phyloP scores from a whole-genome alignment of 64 coral and sea anemone genomes.

The Pachyseris speciosa region DNA sequence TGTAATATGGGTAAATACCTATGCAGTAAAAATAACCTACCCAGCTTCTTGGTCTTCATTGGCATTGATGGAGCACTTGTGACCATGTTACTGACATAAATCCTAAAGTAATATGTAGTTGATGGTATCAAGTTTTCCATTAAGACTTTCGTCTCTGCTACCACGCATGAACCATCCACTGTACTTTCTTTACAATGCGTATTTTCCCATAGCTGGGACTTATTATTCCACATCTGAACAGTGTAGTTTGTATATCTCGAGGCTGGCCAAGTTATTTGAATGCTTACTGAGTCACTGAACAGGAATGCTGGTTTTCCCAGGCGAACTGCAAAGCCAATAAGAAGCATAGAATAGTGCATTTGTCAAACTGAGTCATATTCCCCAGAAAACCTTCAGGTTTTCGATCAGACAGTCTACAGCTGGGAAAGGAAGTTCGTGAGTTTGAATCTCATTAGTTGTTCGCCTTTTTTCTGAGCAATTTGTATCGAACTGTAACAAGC shows the following conservation, averaged over 20 bases:
- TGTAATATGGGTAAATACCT: too few species aligned
- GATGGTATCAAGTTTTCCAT: neutral
- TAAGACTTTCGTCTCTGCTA: neutral
- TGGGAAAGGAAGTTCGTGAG: too few species aligned
- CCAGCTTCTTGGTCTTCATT: conserved; percentile 24
- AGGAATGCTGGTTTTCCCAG: neutral
- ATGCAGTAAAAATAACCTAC: neutral
- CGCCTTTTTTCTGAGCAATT: too few species aligned
- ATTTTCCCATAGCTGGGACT: neutral
- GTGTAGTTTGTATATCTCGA: neutral
- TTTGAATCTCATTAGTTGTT: neutral
- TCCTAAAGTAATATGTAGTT: conserved; percentile 6
- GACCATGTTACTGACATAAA: neutral
- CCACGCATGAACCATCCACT: neutral
- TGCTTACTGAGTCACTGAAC: neutral
- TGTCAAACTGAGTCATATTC: neutral
- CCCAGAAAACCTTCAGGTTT: too few species aligned
- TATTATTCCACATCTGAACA: conserved; percentile 2
- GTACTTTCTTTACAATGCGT: neutral
- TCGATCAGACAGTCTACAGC: too few species aligned
- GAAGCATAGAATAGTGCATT: neutral
- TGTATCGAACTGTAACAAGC: too few species aligned
- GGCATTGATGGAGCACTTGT: neutral
- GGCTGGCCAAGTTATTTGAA: neutral
- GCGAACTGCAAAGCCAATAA: neutral